A percentile compares a stretch with the other conserved stretches of the same genome.
Evolutionary conservation across 1,140 invertebrate species (phyloP).

Genomic region (Daktulosphaira vitifoliae): DNA sequence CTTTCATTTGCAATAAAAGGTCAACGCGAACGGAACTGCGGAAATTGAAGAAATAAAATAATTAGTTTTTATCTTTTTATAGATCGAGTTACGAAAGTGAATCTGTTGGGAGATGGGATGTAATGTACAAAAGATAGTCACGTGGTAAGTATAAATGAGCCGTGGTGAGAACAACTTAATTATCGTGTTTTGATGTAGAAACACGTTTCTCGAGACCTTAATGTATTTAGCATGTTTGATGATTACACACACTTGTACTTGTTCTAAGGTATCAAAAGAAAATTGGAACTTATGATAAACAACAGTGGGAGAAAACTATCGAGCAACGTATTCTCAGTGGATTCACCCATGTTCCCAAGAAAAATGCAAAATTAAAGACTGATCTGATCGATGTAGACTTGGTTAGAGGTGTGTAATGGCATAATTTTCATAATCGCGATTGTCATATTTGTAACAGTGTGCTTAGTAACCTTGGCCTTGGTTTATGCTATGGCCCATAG

Average conservation of each 20-base stretch:
- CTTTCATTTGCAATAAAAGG: background rate
- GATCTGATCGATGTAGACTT: conserved; percentile 93
- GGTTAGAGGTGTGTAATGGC: conserved; percentile 63
- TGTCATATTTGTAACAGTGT: background rate
- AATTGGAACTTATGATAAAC: conserved; percentile 92
- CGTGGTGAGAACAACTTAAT: too few relatives aligned
- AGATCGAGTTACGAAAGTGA: conserved; percentile 13
- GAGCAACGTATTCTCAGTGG: conserved; percentile 80
- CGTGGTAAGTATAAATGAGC: conserved; percentile 12
- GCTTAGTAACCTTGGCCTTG: conserved; percentile 19
- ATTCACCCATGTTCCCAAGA: conserved; percentile 74
- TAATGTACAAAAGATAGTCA: conserved; percentile 32
- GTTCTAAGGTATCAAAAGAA: conserved; percentile 66
- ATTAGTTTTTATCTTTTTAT: conserved; percentile 21
- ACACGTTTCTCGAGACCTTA: too few relatives aligned
- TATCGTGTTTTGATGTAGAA: too few relatives aligned
- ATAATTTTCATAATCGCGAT: background rate
- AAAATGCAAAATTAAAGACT: conserved; percentile 76
- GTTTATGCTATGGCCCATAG: too few relatives aligned
- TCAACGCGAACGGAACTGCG: too few relatives aligned
- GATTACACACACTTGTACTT: background rate
- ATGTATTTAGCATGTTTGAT: too few relatives aligned
- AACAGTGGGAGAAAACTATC: conserved; percentile 90
- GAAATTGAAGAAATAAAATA: too few relatives aligned
- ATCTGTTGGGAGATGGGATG: conserved; percentile 31